Base-by-base conservation (phyloP, 1,140 invertebrate genomes). In the Pinna nobilis region DNA sequence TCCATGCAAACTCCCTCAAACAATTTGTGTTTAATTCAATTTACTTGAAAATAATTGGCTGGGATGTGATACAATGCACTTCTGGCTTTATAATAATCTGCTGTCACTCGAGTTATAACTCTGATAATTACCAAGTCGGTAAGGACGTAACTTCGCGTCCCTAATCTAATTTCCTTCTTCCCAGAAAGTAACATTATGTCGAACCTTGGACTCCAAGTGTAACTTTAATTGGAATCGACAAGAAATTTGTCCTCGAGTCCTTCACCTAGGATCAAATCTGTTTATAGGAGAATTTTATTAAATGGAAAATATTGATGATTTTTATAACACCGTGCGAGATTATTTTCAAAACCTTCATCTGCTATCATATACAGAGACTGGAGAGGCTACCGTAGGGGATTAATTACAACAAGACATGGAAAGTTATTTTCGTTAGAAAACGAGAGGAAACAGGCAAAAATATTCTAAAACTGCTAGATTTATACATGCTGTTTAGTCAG, bases 281-380 rank as follows among this genome's bases (percentile, higher is more conserved):
- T 44, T 44, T 44, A 44, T n/a, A n/a, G n/a, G 39, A n/a, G 39
- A n/a, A 44, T 44, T 44, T 44, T 44, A 44, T 44, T 44, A 44
- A 44, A 44, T 44, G 39, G 39, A 44, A 44, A 44, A 44, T 44
- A 44, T 44, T 44, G 39, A 44, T 44, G 39, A 44, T 44, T 44
- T 44, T 44, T 9, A 44, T 44, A 44, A n/a, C n/a, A n/a, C n/a
- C n/a, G n/a, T n/a, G n/a, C n/a, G n/a, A n/a, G n/a, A n/a, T n/a
- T n/a, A n/a, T n/a, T n/a, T n/a, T n/a, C n/a, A n/a, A n/a, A n/a
- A n/a, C n/a, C n/a, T n/a, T n/a, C n/a, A n/a, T n/a, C n/a, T n/a
- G n/a, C n/a, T n/a, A n/a, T n/a, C n/a, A n/a, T n/a, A n/a, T n/a
- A n/a, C n/a, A n/a, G n/a, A n/a, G n/a, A n/a, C n/a, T n/a, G n/a